Evolutionary conservation across 1,140 invertebrate species (phyloP).

Genomic region (Drosophila willistoni): DNA sequence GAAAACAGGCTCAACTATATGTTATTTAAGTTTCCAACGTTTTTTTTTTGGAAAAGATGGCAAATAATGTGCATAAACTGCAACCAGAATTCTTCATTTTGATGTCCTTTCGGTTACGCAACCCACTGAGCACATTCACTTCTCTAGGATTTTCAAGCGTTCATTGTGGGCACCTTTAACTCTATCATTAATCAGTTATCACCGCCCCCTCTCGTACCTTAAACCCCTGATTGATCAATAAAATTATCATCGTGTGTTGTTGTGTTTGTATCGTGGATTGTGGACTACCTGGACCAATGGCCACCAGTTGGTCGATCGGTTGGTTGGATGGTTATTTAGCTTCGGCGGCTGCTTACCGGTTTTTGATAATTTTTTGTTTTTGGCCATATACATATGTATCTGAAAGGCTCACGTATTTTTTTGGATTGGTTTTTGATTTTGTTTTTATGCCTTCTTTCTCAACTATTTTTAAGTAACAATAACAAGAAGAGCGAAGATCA

Average conservation of each 20-base stretch:
- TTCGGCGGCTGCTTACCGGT: constrained; percentile 65
- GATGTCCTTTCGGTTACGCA: neutral
- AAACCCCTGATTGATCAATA: constrained; percentile 18
- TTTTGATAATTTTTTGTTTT: constrained; percentile 52
- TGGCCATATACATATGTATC: constrained; percentile 49
- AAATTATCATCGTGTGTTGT: constrained; percentile 2
- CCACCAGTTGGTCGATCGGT: constrained; percentile 42
- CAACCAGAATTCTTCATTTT: no score
- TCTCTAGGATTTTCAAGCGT: neutral
- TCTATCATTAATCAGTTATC: constrained; percentile 14
- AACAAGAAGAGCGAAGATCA: constrained; percentile 43
- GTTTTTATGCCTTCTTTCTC: constrained; percentile 49
- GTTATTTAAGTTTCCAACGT: no score
- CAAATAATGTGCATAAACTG: no score
- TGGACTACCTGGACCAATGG: constrained; percentile 27
- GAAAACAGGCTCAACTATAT: no score
- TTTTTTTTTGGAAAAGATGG: no score
- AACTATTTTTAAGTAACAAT: constrained; percentile 81
- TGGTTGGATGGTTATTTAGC: constrained; percentile 25
- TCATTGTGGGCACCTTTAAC: neutral
- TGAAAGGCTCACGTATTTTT: constrained; percentile 52
- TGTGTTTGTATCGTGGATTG: no score
- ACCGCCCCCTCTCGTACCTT: constrained; percentile 1
- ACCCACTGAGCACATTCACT: neutral
- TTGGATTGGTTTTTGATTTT: neutral